These are phyloP conservation scores for Tinea trinotella DNA, from an alignment of 2,888 invertebrate species.

Conservation along the genomic window DNA sequence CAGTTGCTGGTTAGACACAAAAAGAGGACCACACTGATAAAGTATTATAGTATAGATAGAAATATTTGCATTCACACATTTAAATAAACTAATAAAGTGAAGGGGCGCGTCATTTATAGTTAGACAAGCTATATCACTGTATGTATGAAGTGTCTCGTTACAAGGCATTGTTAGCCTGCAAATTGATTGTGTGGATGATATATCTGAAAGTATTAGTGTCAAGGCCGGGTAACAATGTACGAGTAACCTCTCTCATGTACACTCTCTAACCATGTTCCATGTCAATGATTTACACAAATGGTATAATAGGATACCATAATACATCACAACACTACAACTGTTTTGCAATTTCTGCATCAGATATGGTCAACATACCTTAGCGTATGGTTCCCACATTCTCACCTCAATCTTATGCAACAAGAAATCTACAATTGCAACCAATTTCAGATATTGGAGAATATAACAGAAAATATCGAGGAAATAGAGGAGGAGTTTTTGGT, in stretches of 20 bases:
- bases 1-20: too few relatives aligned
- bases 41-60: too few relatives aligned
- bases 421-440: neutral
- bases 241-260: constrained; percentile 35
- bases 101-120: too few relatives aligned
- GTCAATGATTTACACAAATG: constrained; percentile 29
- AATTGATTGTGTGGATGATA: constrained; percentile 48
- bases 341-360: constrained; percentile 2
- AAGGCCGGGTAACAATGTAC: constrained; percentile 55
- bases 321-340: neutral
- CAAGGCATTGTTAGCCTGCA: constrained; percentile 27
- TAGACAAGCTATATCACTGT: too few relatives aligned
- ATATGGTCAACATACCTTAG: neutral
- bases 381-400: neutral
- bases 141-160: too few relatives aligned
- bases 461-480: constrained; percentile 85
- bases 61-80: too few relatives aligned
- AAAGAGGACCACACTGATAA: too few relatives aligned
- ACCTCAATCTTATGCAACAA: neutral
- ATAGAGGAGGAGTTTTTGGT: constrained; percentile 86
- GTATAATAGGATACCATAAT: constrained; percentile 7
- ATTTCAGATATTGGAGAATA: constrained; percentile 79
- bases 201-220: constrained; percentile 57
- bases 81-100: too few relatives aligned
- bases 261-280: constrained; percentile 29